phyloP scores from a whole-genome alignment of 2,888 invertebrate genomes.

The Oscheius sp. region DNA sequence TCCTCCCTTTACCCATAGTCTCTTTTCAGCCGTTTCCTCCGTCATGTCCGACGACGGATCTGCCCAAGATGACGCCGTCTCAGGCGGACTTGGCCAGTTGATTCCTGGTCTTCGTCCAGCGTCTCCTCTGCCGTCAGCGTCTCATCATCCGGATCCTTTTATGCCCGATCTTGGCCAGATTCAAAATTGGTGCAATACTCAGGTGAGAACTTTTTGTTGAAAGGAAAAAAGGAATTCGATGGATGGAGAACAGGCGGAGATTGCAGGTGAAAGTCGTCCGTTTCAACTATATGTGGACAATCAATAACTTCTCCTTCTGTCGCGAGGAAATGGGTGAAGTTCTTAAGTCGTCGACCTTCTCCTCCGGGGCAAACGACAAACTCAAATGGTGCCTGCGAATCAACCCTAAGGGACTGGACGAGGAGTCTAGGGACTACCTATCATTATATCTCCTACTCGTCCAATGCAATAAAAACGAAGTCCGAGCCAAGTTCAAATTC shows the following conservation, averaged over 20 bases:
- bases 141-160: conserved; percentile 43
- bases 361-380: conserved; percentile 98
- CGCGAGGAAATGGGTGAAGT: conserved; percentile 99
- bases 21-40: background rate
- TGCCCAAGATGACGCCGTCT: conserved; percentile 33
- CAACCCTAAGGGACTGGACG: conserved; percentile 94
- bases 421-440: conserved; percentile 99
- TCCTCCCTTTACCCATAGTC: too few relatives aligned
- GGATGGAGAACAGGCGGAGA: too few relatives aligned
- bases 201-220: conserved; percentile 44
- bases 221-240: background rate
- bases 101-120: conserved; percentile 25
- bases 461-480: conserved; percentile 98
- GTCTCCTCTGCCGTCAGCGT: conserved; percentile 40
- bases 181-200: conserved; percentile 99
- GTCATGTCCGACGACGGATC: conserved; percentile 28
- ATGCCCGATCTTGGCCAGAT: conserved; percentile 92
- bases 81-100: conserved; percentile 29
- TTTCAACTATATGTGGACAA: conserved; percentile 99
- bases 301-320: conserved; percentile 99
- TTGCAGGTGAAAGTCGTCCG: conserved; percentile 99
- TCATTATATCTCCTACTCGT: conserved; percentile 97
- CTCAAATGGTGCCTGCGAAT: conserved; percentile 99
- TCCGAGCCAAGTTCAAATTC: conserved; percentile 98
- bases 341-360: conserved; percentile 98